A percentile compares a stretch with the other conserved stretches of the same genome.
Evolutionary conservation across 1,140 invertebrate species (phyloP).

Genomic region (Wiebesia pumilae): DNA sequence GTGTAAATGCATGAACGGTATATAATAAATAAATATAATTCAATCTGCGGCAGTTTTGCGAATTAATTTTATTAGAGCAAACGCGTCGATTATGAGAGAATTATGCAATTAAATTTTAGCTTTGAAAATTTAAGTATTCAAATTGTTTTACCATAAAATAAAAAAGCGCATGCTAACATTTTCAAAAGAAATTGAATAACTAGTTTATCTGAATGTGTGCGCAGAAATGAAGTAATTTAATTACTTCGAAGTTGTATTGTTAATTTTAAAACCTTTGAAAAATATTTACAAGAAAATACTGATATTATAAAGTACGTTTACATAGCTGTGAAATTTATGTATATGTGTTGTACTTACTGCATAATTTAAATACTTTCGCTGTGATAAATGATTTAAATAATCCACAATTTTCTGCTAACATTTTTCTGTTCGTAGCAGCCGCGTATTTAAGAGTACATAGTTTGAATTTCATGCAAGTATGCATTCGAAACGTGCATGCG

Average conservation of each 20-base stretch:
- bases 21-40: not conserved
- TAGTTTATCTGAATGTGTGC: no score
- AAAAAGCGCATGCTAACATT: not conserved
- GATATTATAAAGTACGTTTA: not conserved
- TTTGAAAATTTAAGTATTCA: not conserved
- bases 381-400: not conserved
- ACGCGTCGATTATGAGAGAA: not conserved
- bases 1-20: not conserved
- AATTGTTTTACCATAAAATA: not conserved
- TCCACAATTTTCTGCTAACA: not conserved
- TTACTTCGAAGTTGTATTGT: not conserved
- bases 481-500: no score
- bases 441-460: not conserved
- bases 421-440: not conserved
- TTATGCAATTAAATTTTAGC: not conserved
- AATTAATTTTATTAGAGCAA: not conserved
- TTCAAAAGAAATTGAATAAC: not conserved
- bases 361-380: slow-evolving; percentile 10
- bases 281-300: not conserved
- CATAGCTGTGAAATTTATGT: not conserved
- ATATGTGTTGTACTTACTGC: not conserved
- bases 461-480: not conserved
- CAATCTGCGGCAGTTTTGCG: not conserved
- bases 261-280: not conserved
- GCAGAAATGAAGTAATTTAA: not conserved